Evolutionary conservation across 2,888 invertebrate species (phyloP), one percentile per base, ranked within the genome.

Genomic region (Phymatocera aterrima): DNA sequence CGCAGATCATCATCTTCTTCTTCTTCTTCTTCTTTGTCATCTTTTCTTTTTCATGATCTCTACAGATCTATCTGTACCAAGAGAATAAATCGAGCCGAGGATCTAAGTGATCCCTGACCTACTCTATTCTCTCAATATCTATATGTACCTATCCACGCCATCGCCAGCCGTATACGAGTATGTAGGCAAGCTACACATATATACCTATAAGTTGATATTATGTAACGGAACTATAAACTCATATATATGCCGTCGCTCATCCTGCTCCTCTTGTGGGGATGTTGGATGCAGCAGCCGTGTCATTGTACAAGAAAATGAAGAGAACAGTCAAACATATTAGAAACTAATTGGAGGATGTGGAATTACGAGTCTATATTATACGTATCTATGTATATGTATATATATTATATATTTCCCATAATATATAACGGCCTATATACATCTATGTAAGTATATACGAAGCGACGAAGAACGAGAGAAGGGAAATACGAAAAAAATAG

Each of bases 51-150:
- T n/a, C n/a, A n/a, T n/a, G n/a, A n/a, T n/a, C n/a, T n/a, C n/a
- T n/a, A n/a, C n/a, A n/a, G n/a, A n/a, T n/a, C n/a, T n/a, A n/a
- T n/a, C n/a, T n/a, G n/a, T n/a, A n/a, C n/a, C n/a, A n/a, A n/a
- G n/a, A n/a, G n/a, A n/a, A n/a, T n/a, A n/a, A n/a, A n/a, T n/a
- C n/a, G n/a, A n/a, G n/a, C n/a, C 34, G 37, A 37, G 8, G 61
- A 37, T 6, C 34, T 37, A 37, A 37, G 34, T 64, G 61, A 64
- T 64, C 61, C 61, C 61, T 64, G 61, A 64, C 61, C 61, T 64
- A 37, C 34, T 64, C 18, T 64, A 34, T 37, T 64, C 18, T 15
- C 61, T 10, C 3, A 31, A 60, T 61, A 61, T 34, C 12, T 60
- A 60, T 60, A 46, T 15, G 15, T 46, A n/a, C n/a, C n/a, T n/a